These are phyloP conservation scores for Equus przewalskii DNA, from an alignment of 2,113 vertebrate species.

Conservation along the genomic window DNA sequence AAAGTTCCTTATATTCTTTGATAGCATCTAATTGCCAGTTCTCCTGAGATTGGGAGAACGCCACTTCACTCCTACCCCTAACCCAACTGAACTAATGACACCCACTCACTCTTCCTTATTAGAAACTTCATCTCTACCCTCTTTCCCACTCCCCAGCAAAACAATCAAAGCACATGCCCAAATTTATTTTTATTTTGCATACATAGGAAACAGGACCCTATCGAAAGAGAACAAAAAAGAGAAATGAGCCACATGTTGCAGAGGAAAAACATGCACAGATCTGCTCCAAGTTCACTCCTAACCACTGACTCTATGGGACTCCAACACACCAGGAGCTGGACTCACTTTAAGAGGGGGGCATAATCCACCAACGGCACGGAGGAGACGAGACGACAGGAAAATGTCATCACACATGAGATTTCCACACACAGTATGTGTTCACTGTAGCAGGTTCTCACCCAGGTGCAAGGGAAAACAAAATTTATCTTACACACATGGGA, in stretches of 20 bases:
- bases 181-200: constrained; percentile 61
- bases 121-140: not conserved
- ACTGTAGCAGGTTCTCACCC: constrained; percentile 34
- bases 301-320: not conserved
- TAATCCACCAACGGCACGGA: not conserved
- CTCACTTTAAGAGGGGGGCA: not conserved
- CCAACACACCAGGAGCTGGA: not conserved
- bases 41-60: not conserved
- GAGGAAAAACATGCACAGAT: constrained; percentile 19
- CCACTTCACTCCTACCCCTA: fast-evolving
- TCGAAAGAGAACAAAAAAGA: not conserved
- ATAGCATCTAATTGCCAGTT: not conserved
- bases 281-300: not conserved
- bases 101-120: fast-evolving
- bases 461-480: constrained; percentile 8
- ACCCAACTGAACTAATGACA: not conserved
- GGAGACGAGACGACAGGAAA: not conserved
- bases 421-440: not conserved
- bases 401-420: constrained; percentile 52
- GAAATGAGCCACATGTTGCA: not conserved
- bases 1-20: not conserved
- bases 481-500: not conserved
- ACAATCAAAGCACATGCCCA: not conserved
- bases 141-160: not conserved
- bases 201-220: constrained; percentile 73